Base-by-base conservation (phyloP, 2,113 vertebrate species). In the Cochlearius cochlearius region DNA sequence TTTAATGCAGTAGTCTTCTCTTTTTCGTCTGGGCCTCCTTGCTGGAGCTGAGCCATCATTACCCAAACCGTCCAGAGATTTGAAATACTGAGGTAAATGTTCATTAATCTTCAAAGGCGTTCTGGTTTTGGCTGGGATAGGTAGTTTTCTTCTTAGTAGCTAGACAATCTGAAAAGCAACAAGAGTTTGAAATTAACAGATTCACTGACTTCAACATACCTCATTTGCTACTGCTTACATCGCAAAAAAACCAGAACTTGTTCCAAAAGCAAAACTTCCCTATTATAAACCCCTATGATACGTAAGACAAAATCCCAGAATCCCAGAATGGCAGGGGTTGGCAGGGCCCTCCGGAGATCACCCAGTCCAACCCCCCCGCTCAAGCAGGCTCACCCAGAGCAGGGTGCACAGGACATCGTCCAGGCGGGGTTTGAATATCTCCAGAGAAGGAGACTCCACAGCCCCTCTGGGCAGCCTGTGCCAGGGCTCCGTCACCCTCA, bases 1-100 rank as follows among this genome's bases (percentile, higher is more conserved):
- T 99, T 99, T 85, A 99, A 98, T 63, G 99, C 99, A 92, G 99
- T 99, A 8, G 99, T 99, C 97, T 99, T 99, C 97, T 99, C 99
- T 98, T 98, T 99, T 97, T 99, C 99, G 92, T 99, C 99, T 80
- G 99, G 98, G 82, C 98, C 98, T 96, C 98, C 98, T 94, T 98
- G 98, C 75, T 98, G 98, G 64, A 98, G 97, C 83, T 99, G 99
- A 94, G 99, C 99, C 99, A 99, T 99, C 92, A 69, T 98, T 98
- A 98, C 97, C 98, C 98, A 98, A 98, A 98, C 41, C 94, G 97
- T 96, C 88, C 97, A 98, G 68, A 98, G 97, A 97, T 98, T 96
- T 92, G 97, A 97, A 98, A 96, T 86, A 92, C 91, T 91, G 85
- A 96, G 94, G 86, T 95, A 97, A 98, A 98, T 43, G 94, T 94